phyloP scores from a whole-genome alignment of 2,797 vertebrate genomes.

The Xenops minutus region DNA sequence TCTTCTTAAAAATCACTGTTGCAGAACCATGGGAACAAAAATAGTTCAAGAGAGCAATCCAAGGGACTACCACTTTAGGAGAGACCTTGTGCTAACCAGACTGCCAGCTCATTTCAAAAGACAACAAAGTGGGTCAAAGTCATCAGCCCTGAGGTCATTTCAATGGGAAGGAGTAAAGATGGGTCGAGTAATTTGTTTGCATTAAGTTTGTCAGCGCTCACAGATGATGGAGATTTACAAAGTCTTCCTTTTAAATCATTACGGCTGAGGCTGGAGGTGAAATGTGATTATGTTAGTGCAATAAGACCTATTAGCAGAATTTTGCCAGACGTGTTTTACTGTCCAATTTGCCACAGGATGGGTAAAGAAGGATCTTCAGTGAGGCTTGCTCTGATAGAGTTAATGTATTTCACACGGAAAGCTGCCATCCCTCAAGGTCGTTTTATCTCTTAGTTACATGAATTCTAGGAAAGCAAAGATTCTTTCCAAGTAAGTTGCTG shows the following conservation, averaged over 20 bases:
- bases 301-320: background rate
- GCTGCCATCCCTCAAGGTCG: constrained; percentile 53
- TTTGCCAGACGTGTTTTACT: background rate
- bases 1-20: background rate
- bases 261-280: background rate
- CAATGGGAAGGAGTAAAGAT: background rate
- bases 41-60: background rate
- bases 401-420: constrained; percentile 48
- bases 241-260: background rate
- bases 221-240: background rate
- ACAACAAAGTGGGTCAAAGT: background rate
- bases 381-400: background rate
- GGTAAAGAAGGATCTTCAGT: background rate
- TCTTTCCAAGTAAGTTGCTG: constrained; percentile 69
- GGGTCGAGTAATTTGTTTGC: background rate
- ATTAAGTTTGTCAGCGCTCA: background rate
- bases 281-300: background rate
- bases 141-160: background rate
- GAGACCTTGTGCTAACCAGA: background rate
- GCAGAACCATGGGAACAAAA: background rate
- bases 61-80: background rate
- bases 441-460: constrained; percentile 66
- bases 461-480: constrained; percentile 73
- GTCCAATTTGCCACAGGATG: background rate
- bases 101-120: background rate